A percentile compares a stretch with the other conserved stretches of the same genome.
These are phyloP conservation scores for Grus americana DNA, from an alignment of 2,113 vertebrate genomes.

Conservation along the genomic window DNA sequence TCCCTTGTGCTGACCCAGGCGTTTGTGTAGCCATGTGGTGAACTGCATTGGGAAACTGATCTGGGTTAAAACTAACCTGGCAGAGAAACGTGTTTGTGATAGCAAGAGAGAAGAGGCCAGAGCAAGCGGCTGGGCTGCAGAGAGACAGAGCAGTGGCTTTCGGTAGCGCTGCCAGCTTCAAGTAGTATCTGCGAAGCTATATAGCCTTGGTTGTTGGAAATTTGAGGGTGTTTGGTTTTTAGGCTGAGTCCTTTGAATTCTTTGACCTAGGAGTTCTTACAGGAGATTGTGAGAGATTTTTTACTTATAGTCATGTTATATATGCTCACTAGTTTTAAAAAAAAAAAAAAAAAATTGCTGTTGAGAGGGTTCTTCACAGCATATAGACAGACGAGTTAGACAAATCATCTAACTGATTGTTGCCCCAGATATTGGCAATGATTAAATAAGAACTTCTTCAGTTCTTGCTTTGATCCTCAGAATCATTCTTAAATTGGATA, in stretches of 20 bases:
- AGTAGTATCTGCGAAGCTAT: accelerated
- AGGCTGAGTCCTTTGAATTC: background rate
- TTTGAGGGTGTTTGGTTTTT: background rate
- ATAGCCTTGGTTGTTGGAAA: background rate
- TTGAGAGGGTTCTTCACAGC: background rate
- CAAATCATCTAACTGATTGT: background rate
- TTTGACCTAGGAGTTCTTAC: background rate
- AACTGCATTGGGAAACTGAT: slow-evolving; percentile 41
- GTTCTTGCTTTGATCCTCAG: background rate
- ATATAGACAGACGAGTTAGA: background rate
- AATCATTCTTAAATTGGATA: background rate
- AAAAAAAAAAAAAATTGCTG: background rate
- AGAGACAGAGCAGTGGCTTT: background rate
- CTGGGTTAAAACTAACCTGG: slow-evolving; percentile 26
- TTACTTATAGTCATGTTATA: background rate
- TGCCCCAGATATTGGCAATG: background rate
- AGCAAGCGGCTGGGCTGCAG: background rate
- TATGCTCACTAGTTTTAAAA: background rate
- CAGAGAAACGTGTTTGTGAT: slow-evolving; percentile 43
- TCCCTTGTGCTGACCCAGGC: slow-evolving; percentile 45
- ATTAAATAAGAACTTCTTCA: background rate
- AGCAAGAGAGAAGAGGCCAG: slow-evolving; percentile 13
- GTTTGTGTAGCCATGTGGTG: background rate
- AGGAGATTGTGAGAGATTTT: background rate
- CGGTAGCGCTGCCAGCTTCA: background rate